Percentiles rank a stretch among this genome's conserved stretches.
These are phyloP conservation scores for Todus mexicanus DNA, from an alignment of 2,797 vertebrate species.

Conservation along the genomic window DNA sequence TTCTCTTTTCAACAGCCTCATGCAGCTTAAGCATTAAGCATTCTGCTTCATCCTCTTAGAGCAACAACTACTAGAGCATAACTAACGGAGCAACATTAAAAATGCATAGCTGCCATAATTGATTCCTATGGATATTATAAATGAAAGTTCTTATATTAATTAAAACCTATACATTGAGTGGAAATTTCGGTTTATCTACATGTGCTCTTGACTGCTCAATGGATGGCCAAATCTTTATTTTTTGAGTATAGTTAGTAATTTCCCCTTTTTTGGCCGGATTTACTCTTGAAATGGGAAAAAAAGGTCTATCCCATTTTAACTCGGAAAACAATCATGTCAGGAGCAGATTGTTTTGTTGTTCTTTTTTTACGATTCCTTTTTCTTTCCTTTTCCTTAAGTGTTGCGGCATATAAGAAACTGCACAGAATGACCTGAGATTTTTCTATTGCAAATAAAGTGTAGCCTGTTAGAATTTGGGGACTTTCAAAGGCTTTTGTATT, in stretches of 20 bases:
- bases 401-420: not conserved
- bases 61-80: not conserved
- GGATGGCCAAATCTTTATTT: not conserved
- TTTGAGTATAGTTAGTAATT: not conserved
- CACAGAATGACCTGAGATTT: not conserved
- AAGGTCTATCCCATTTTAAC: not conserved
- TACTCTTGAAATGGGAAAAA: not conserved
- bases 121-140: not conserved
- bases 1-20: not conserved
- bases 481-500: not conserved
- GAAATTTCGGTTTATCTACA: not conserved
- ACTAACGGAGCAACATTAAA: not conserved
- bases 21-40: not conserved
- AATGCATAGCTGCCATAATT: not conserved
- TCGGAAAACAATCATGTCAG: not conserved
- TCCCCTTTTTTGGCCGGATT: not conserved
- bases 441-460: not conserved
- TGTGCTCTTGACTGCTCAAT: not conserved
- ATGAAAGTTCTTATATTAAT: not conserved
- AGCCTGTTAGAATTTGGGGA: not conserved
- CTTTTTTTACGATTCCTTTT: not conserved
- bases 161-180: not conserved
- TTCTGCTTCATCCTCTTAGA: not conserved
- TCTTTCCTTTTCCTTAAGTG: not conserved
- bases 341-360: not conserved